Conservation (phyloP, 2,797 vertebrate species). For the Gorsachius magnificus region DNA sequence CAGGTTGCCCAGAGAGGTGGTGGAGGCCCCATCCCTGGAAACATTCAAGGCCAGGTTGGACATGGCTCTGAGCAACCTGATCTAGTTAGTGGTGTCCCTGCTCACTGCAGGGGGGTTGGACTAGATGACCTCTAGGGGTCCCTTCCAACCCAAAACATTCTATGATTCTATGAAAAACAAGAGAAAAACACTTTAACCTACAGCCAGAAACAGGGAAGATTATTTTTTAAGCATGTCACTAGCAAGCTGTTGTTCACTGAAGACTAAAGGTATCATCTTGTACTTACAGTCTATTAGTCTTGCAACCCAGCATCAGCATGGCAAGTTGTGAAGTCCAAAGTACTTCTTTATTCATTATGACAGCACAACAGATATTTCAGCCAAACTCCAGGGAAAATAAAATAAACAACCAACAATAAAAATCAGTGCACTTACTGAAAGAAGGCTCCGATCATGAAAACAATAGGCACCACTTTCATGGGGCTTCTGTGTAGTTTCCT, state of each 20-base stretch:
- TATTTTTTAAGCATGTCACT: neutral
- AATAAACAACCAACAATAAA: neutral
- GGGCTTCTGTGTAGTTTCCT: slow-evolving; percentile 74
- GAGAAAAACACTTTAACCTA: neutral
- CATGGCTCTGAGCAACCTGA: no score
- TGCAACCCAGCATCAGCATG: neutral
- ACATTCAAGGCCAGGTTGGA: no score
- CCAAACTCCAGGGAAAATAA: neutral
- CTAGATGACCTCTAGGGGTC: no score
- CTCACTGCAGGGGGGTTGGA: no score
- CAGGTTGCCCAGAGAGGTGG: no score
- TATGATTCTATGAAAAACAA: no score
- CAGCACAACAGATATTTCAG: neutral
- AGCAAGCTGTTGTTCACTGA: neutral
- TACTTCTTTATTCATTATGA: neutral
- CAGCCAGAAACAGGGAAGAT: neutral
- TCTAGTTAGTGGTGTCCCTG: no score
- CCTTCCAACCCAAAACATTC: no score
- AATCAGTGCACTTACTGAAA: slow-evolving; percentile 72
- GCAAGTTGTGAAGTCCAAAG: neutral
- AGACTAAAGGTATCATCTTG: neutral
- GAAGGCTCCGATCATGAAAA: slow-evolving; percentile 69
- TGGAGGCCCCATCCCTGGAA: no score
- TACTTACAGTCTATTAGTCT: neutral
- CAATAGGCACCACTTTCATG: slow-evolving; percentile 74